Base-by-base conservation (phyloP, 2,797 vertebrate genomes). In the Onychomys torridus region DNA sequence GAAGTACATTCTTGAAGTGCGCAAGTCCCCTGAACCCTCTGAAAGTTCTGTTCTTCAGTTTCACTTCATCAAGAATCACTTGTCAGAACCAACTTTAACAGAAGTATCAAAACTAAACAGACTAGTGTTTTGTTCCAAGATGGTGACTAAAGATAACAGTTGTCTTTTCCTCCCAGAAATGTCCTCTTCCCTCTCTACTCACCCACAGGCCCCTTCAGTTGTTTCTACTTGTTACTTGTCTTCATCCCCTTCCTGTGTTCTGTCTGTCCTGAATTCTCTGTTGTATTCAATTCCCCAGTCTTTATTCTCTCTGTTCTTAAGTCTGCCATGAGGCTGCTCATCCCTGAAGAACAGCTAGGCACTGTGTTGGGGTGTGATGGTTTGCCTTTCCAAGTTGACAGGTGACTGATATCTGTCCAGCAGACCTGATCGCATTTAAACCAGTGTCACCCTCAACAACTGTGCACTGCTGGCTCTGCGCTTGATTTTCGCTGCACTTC, bases 341-440 rank as follows among this genome's bases (percentile, higher is more conserved):
- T 63, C 73, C 93, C 43, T 88, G 77, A 57, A 82, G 84, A 92
- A 52, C 71, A 85, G 34, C 73, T 57, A 52, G 55, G 2, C 23
- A 46, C 59, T 69, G 21, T 46, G 78, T 32, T 57, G 85, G 10
- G 34, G 71, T 95, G 25, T 37, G 88, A 55, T 43, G 37, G 27
- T 87, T 95, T 87, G 77, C 75, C 67, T 90, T 87, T 83, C 85
- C 46, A 96, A 71, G 27, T 4, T 75, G 89, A 77, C 61, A 49
- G 12, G 67, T 88, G 27, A 65, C 73, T 83, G 34, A 87, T 75
- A 55, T 95, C 94, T 96, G 40, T 25, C 23, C 12, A 69, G 52
- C 29, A 85, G 14, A 82, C 14, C 65, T 71, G 52, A 61, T 52
- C 81, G 34, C 16, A 81, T 92, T 96, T 43, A 96, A 83, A 93